Percentiles rank a stretch among this genome's conserved stretches.
Evolutionary conservation across 2,113 vertebrate species (phyloP).

Genomic region (Leiothrix lutea): DNA sequence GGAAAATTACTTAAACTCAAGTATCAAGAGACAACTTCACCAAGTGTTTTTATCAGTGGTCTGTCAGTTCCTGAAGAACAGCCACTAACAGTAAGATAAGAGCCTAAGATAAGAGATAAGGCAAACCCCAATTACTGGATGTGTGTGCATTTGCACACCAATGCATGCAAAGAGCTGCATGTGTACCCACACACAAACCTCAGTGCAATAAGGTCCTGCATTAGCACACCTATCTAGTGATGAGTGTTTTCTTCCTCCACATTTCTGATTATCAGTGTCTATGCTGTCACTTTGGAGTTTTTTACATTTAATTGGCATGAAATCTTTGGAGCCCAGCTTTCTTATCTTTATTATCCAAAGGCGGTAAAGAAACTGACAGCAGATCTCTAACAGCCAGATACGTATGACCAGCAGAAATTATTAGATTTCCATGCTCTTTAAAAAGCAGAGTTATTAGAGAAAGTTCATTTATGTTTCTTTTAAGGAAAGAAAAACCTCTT

Average conservation of each 20-base stretch:
- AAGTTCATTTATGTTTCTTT: not conserved
- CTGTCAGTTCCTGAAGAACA: not conserved
- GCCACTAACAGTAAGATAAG: not conserved
- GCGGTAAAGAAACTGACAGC: not conserved
- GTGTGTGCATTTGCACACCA: not conserved
- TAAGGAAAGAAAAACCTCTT: not conserved
- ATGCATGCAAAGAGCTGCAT: not conserved
- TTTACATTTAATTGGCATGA: slow-evolving; percentile 22
- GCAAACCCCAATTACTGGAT: not conserved
- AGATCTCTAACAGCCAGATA: not conserved
- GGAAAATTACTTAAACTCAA: not conserved
- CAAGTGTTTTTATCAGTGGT: not conserved
- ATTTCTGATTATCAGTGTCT: not conserved
- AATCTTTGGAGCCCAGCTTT: not conserved
- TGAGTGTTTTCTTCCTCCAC: not conserved
- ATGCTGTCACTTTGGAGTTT: not conserved
- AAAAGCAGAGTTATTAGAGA: not conserved
- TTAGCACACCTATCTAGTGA: not conserved
- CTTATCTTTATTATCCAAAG: not conserved
- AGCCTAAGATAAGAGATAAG: not conserved
- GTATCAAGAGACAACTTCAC: not conserved
- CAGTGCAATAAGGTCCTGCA: not conserved
- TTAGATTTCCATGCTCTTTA: not conserved
- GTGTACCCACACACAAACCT: not conserved
- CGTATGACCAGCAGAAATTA: not conserved